Conservation (phyloP, 2,797 vertebrate genomes). For the Callimico goeldii region DNA sequence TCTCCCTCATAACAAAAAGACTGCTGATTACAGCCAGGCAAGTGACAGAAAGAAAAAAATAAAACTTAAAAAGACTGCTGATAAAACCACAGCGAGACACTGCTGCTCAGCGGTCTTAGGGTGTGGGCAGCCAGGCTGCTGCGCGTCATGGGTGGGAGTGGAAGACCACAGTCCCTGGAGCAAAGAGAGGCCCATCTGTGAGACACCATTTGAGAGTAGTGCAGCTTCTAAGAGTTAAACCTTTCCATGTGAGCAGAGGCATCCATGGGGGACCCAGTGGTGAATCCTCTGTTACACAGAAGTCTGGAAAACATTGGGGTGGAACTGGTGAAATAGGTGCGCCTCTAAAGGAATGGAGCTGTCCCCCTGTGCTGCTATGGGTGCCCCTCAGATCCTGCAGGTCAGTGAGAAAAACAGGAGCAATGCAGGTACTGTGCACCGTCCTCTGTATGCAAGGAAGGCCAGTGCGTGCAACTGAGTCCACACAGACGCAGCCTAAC, state of each 20-base stretch:
- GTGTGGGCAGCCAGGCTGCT: neutral
- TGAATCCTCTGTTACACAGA: neutral
- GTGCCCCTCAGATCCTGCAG: neutral
- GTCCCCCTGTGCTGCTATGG: neutral
- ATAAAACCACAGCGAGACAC: neutral
- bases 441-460: neutral
- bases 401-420: neutral
- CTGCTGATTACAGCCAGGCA: neutral
- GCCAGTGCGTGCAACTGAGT: neutral
- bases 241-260: neutral
- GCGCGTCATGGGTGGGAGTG: fast-evolving
- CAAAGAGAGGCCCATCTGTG: fast-evolving
- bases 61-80: neutral
- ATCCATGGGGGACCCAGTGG: neutral
- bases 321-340: neutral
- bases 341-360: neutral
- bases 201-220: neutral
- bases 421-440: neutral
- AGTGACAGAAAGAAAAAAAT: neutral
- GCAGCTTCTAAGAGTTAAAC: neutral
- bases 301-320: neutral
- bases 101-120: neutral
- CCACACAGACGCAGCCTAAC: neutral
- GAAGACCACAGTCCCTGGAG: neutral
- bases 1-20: neutral